These are phyloP conservation scores for Holothuria leucospilota DNA, from an alignment of 53 echinoderm and acorn worm species.

Conservation along the genomic window DNA sequence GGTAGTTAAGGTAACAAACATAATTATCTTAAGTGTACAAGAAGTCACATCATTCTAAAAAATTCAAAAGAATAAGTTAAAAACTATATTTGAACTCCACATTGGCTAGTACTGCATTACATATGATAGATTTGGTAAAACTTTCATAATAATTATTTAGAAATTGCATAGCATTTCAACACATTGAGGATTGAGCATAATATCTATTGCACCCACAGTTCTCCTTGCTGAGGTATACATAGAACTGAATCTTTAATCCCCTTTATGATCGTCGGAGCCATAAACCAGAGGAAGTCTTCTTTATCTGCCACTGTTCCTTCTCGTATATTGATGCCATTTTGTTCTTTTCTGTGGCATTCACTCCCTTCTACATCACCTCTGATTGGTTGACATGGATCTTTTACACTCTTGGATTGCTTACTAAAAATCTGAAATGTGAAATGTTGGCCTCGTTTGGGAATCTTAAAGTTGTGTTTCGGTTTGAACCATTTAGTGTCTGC, in stretches of 20 bases:
- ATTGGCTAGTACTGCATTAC: too few species aligned
- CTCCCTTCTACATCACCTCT: too few species aligned
- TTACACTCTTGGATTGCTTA: background rate
- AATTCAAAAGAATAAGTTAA: too few species aligned
- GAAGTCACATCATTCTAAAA: too few species aligned
- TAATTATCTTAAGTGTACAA: too few species aligned
- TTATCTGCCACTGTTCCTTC: background rate
- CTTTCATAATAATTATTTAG: too few species aligned
- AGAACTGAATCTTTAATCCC: constrained; percentile 73
- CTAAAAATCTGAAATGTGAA: constrained; percentile 69
- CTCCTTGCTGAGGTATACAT: constrained; percentile 52
- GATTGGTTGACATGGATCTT: too few species aligned
- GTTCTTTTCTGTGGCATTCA: background rate
- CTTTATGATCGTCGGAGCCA: constrained; percentile 78
- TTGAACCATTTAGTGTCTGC: constrained; percentile 75
- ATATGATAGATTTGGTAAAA: too few species aligned
- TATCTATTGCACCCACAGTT: constrained; percentile 71
- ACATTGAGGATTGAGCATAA: too few species aligned
- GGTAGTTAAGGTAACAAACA: too few species aligned
- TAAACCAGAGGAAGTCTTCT: constrained; percentile 86
- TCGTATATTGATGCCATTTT: background rate
- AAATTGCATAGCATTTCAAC: too few species aligned
- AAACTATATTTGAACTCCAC: too few species aligned
- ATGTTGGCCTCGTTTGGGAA: constrained; percentile 74
- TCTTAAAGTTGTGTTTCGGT: constrained; percentile 78